These are phyloP conservation scores for Coptodon bakossiorum DNA, from an alignment of 2,113 vertebrate genomes.

Conservation along the genomic window DNA sequence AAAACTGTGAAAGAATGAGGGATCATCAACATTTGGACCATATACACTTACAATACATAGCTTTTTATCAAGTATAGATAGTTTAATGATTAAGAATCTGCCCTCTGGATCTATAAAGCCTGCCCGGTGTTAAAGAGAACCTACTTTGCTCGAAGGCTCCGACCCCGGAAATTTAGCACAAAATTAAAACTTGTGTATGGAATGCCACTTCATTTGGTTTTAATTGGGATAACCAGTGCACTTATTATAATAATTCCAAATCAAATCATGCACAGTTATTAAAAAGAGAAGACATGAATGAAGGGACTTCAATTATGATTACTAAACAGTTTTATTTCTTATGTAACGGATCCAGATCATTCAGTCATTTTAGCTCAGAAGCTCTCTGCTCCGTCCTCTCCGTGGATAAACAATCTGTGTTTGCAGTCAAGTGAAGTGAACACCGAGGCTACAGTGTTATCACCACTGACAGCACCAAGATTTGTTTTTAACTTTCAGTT, in stretches of 20 bases:
- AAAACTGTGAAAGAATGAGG: too few species aligned
- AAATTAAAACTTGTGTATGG: fast-evolving
- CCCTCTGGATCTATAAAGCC: too few species aligned
- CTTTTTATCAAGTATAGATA: too few species aligned
- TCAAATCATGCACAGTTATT: not conserved
- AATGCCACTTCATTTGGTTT: not conserved
- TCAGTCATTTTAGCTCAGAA: not conserved
- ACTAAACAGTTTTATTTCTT: too few species aligned
- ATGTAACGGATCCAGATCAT: too few species aligned
- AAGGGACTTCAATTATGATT: fast-evolving
- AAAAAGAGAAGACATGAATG: not conserved
- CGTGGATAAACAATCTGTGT: not conserved
- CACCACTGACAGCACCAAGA: not conserved
- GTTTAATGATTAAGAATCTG: too few species aligned
- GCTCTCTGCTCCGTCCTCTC: too few species aligned
- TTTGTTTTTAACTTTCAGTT: not conserved
- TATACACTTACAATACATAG: too few species aligned
- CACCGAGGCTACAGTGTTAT: not conserved
- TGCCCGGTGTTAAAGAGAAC: not conserved
- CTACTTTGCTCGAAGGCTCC: fast-evolving
- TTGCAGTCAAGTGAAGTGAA: fast-evolving
- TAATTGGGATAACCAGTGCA: fast-evolving
- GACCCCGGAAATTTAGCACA: too few species aligned
- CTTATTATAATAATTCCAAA: fast-evolving
- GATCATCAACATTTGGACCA: too few species aligned